Base-by-base conservation (phyloP, 1,140 invertebrate species). In the Drosophila orosa region DNA sequence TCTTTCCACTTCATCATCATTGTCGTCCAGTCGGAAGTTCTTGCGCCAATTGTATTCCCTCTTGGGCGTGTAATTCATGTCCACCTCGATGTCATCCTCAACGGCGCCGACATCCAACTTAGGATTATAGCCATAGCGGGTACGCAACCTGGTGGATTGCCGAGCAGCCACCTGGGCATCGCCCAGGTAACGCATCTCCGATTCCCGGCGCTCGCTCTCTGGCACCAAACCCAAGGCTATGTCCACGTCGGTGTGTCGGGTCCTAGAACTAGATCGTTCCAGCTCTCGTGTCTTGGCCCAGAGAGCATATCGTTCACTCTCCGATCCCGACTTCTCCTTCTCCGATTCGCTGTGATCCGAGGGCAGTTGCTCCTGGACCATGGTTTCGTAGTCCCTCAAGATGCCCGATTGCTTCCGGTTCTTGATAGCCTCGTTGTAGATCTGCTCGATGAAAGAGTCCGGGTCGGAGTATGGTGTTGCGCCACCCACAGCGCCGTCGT, bases 21-120 rank as follows among this genome's bases (percentile, higher is more conserved):
- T 66, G 13, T 91, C 91, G 12, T 92, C 91, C 12, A 92, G 39
- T n/a, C 80, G 78, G 13, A 92, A 92, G 52, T 92, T 92, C 55
- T 92, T 92, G 7, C 91, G 76, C 91, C 91, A 92, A 33, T 92
- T 92, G 60, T 92, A 92, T 44, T 92, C 91, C 27, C 72, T 52
- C 25, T 91, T 92, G 0, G 91, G 91, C 17, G 77, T 85, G 39
- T 92, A 92, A 24, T 90, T 89, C 10, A 92, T 31, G 52, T 92
- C 91, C 22, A 92, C 91, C 13, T 91, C 87, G 5, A 90, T 58
- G 37, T 90, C 81, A 42, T 91, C 90, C 10, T 82, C 83, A 3
- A 56, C 13, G 1, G 62, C 67, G 3, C 56, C 72, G 2, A 69
- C 78, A 25, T 90, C 82, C 3, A 90, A 31, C 13, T 86, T 74